Percentiles rank a stretch among this genome's conserved stretches.
Evolutionary conservation across 2,888 invertebrate genomes (phyloP).

Genomic region (Melipona beecheii): DNA sequence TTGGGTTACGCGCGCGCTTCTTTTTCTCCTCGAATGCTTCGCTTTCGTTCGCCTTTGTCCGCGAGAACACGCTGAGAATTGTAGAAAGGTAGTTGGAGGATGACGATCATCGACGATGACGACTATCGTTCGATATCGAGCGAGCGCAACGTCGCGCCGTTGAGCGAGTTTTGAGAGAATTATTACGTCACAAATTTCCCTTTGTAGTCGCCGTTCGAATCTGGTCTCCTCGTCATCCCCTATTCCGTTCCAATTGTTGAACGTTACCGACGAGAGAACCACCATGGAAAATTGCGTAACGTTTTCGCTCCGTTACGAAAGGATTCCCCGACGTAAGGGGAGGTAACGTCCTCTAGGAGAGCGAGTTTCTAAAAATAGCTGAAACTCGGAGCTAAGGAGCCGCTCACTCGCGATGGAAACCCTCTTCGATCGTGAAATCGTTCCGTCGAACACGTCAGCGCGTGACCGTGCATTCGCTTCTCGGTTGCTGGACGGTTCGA

Average conservation of each 20-base stretch:
- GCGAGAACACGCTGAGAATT: slow-evolving; percentile 5
- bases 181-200: not conserved
- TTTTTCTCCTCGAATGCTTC: slow-evolving; percentile 46
- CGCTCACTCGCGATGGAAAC: slow-evolving; percentile 24
- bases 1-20: slow-evolving; percentile 58
- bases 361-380: slow-evolving; percentile 47
- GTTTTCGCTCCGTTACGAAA: slow-evolving; percentile 5
- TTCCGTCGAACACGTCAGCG: not conserved
- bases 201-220: not conserved
- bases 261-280: not conserved
- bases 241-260: not conserved
- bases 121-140: slow-evolving; percentile 10
- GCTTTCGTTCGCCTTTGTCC: slow-evolving; percentile 28
- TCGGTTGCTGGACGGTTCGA: not conserved
- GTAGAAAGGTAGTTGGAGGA: not conserved
- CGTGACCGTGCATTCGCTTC: not conserved
- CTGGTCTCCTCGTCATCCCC: not conserved
- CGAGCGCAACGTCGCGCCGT: slow-evolving; percentile 2
- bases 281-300: slow-evolving; percentile 16
- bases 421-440: slow-evolving; percentile 14
- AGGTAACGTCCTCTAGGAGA: slow-evolving; percentile 20
- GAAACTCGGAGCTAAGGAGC: slow-evolving; percentile 16
- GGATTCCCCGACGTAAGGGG: not conserved
- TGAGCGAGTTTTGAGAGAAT: not conserved
- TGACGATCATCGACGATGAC: not conserved